Base-by-base conservation (phyloP, 1,140 invertebrate genomes). In the Chionoecetes opilio region DNA sequence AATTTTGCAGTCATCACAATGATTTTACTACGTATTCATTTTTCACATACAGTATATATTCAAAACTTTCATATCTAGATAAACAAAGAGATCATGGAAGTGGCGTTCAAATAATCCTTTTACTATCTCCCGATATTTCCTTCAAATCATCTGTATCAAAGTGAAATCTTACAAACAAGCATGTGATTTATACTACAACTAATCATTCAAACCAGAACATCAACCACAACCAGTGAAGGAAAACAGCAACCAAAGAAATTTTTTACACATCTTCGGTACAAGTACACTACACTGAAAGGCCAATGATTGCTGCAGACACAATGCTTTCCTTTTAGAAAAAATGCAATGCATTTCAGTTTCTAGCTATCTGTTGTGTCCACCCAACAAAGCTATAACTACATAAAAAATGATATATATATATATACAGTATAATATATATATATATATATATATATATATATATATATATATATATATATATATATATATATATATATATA, bases 141-240 rank as follows among this genome's bases (percentile, higher is more conserved):
- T 75, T 5, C 63, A 75, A 75, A 5, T n/a, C n/a, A 75, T n/a
- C 35, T 75, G 89, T 35, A 91, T 91, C 32, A 31, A 63, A 21
- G 53, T 91, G 46, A 75, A 90, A 91, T 91, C 41, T 75, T 85
- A 82, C 84, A 93, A 38, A 84, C 82, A 93, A 53, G 21, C 37
- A 86, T 93, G 82, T 93, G 26, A 84, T 92, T 63, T 84, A 82
- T 93, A 93, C 92, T 85, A 93, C 82, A 82, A 93, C 32, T 93
- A 93, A 53, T 93, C 84, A 82, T 93, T 93, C 92, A 93, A 93
- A 93, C 41, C 84, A 84, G 92, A 82, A 53, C 85, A 93, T 93
- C 38, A 38, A 84, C 92, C 92, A 93, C 92, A 93, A 93, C 92
- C 92, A 93, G 82, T 93, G 37, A 86, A 93, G 92, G 37, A 86